Conservation (phyloP, 2,113 vertebrate genomes). For the Puntigrus tetrazona region DNA sequence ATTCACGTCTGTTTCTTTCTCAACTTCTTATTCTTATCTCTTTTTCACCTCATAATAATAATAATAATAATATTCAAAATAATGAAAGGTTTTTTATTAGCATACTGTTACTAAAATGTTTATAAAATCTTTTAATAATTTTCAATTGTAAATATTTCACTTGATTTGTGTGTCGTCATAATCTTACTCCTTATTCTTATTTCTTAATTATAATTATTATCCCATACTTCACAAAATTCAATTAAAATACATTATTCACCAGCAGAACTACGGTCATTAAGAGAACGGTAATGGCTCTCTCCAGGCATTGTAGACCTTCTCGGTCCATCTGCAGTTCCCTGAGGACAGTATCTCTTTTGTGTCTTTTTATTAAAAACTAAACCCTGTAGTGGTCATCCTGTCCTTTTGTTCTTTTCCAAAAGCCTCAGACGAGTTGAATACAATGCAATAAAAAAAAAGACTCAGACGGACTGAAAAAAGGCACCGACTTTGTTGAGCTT, state of each 20-base stretch:
- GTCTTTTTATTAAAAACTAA: constrained; percentile 4
- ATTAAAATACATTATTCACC: not conserved
- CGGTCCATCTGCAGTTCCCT: not conserved
- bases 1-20: no score
- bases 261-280: not conserved
- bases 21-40: no score
- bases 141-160: not conserved
- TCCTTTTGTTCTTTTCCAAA: constrained; percentile 10
- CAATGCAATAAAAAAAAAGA: not conserved
- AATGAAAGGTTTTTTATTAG: not conserved
- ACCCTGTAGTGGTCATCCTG: constrained; percentile 1
- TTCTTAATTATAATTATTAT: not conserved
- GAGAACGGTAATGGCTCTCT: not conserved
- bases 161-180: not conserved
- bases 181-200: not conserved
- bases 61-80: not conserved
- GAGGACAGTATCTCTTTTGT: not conserved
- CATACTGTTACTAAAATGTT: not conserved
- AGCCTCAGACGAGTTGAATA: not conserved
- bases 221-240: not conserved
- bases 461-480: not conserved
- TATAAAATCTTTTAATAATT: not conserved
- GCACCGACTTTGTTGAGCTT: not conserved
- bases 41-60: no score
- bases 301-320: not conserved